Evolutionary conservation across 2,888 invertebrate genomes (phyloP).

Genomic region (Drosophila differens): DNA sequence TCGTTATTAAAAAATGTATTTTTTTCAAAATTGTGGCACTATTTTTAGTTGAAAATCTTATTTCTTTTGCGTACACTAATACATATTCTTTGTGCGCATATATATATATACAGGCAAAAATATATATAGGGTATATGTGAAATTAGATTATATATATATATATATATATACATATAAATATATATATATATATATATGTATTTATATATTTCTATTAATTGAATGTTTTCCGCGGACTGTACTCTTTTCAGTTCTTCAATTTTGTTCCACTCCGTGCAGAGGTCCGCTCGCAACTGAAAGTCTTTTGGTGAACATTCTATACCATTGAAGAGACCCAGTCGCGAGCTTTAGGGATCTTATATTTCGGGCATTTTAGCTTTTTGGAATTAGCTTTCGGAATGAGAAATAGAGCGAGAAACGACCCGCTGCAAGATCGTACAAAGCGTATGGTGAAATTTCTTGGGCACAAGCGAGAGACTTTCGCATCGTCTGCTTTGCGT

Average conservation of each 20-base stretch:
- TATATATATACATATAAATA: slow-evolving; percentile 40
- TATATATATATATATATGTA: slow-evolving; percentile 58
- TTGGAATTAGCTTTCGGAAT: slow-evolving; percentile 53
- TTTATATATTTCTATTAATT: slow-evolving; percentile 67
- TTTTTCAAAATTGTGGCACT: slow-evolving; percentile 65
- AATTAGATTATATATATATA: slow-evolving; percentile 72
- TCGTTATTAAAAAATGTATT: slow-evolving; percentile 63
- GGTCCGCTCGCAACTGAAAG: slow-evolving; percentile 86
- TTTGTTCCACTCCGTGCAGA: slow-evolving; percentile 86
- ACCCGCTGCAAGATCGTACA: slow-evolving; percentile 32
- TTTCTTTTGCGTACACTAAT: slow-evolving; percentile 76
- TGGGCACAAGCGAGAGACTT: slow-evolving; percentile 31
- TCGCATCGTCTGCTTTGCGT: slow-evolving; percentile 38
- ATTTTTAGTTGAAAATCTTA: slow-evolving; percentile 73
- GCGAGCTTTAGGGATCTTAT: slow-evolving; percentile 74
- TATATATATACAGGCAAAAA: slow-evolving; percentile 56
- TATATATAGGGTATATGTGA: slow-evolving; percentile 71
- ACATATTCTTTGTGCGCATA: slow-evolving; percentile 63
- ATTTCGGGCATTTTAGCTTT: slow-evolving; percentile 59
- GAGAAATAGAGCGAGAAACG: slow-evolving; percentile 49
- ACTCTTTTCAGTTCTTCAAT: slow-evolving; percentile 74
- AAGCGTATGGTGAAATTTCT: slow-evolving; percentile 59
- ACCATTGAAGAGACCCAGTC: slow-evolving; percentile 60
- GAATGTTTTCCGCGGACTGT: slow-evolving; percentile 85
- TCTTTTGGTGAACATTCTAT: slow-evolving; percentile 73